These are phyloP conservation scores for Exephanes ischioxanthus DNA, from an alignment of 2,888 invertebrate genomes.

Conservation along the genomic window DNA sequence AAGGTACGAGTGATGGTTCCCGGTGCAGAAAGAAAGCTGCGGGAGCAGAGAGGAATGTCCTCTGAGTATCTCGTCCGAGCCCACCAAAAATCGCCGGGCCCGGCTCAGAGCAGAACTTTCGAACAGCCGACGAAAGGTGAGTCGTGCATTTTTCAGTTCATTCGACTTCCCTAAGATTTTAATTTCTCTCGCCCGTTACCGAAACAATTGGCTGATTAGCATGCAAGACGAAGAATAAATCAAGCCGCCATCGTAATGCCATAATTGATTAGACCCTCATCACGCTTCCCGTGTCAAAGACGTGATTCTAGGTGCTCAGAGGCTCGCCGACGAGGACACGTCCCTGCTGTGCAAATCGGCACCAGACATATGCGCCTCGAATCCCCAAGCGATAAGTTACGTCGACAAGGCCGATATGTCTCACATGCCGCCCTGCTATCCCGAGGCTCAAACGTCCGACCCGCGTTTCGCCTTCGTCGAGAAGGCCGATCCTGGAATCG, in stretches of 20 bases:
- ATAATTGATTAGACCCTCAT: constrained; percentile 21
- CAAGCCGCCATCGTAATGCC: not conserved
- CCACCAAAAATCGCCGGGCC: constrained; percentile 83
- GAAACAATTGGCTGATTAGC: not conserved
- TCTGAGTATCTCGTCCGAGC: constrained; percentile 86
- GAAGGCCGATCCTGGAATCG: constrained; percentile 79
- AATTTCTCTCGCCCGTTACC: not conserved
- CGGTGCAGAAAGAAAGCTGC: constrained; percentile 87
- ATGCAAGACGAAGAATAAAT: not conserved
- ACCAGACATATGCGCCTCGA: constrained; percentile 83
- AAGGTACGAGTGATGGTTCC: constrained; percentile 88
- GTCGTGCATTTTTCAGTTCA: not conserved
- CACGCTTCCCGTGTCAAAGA: constrained; percentile 58
- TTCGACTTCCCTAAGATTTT: no score
- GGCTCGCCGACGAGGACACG: constrained; percentile 82
- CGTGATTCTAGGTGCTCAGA: constrained; percentile 76
- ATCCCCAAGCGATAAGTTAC: constrained; percentile 84
- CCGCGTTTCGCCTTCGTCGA: constrained; percentile 79
- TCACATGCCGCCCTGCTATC: constrained; percentile 82
- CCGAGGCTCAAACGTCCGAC: constrained; percentile 78
- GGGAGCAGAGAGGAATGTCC: constrained; percentile 86
- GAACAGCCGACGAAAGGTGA: constrained; percentile 80
- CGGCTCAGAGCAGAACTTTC: constrained; percentile 78
- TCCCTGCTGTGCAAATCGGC: constrained; percentile 83
- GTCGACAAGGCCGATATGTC: constrained; percentile 83